phyloP scores from a whole-genome alignment of 2,113 vertebrate genomes.

The Indri indri region DNA sequence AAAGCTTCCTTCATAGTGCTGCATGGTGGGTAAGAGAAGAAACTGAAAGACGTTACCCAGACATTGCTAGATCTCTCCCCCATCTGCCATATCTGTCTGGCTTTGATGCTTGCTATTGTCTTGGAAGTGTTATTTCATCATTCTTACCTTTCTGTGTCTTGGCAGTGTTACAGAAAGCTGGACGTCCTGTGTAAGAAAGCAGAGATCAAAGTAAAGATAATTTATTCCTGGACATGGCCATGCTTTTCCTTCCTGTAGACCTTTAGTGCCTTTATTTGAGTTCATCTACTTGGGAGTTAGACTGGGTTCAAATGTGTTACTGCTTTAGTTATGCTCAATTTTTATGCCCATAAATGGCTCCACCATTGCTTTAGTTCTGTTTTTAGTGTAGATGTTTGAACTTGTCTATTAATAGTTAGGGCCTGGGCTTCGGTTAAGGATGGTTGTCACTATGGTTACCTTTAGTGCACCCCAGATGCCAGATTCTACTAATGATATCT shows the following conservation, averaged over 20 bases:
- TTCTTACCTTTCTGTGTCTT: background rate
- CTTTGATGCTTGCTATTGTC: background rate
- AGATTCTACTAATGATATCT: background rate
- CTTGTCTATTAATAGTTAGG: background rate
- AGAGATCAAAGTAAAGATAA: background rate
- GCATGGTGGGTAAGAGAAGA: no score
- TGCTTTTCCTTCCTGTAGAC: background rate
- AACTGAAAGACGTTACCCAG: background rate
- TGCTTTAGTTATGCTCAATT: background rate
- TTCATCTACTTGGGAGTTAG: background rate
- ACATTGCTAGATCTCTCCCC: background rate
- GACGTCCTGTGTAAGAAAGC: background rate
- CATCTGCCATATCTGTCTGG: background rate
- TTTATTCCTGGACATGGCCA: background rate
- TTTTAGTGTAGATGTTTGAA: background rate
- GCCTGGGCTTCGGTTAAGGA: background rate
- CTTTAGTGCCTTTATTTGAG: background rate
- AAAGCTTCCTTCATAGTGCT: background rate
- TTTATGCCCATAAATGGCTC: background rate
- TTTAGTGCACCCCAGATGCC: background rate
- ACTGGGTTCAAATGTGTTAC: background rate
- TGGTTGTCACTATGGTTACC: background rate
- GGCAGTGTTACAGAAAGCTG: background rate
- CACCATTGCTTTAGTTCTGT: background rate
- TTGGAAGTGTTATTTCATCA: background rate